Evolutionary conservation across 2,797 vertebrate genomes (phyloP).

Genomic region (Pogoniulus pusillus): DNA sequence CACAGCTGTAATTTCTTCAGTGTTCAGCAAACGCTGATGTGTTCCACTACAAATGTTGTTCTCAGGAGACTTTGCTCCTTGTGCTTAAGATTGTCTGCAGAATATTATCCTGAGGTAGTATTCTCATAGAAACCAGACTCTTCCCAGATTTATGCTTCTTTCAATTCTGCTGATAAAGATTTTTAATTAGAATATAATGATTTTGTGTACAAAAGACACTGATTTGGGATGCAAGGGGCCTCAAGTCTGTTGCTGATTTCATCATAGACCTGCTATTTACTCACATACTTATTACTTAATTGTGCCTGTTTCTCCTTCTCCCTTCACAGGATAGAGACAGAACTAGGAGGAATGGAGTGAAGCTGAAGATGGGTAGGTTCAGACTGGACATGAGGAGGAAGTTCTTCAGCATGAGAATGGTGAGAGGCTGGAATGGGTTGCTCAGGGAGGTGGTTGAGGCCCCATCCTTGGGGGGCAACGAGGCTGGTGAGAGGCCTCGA

Average conservation of each 20-base stretch:
- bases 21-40: neutral
- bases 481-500: too few species aligned
- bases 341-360: too few species aligned
- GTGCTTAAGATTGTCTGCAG: neutral
- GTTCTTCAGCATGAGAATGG: too few species aligned
- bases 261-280: neutral
- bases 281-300: neutral
- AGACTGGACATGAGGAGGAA: too few species aligned
- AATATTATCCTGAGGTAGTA: neutral
- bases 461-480: too few species aligned
- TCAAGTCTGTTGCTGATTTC: neutral
- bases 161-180: neutral
- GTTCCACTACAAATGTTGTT: neutral
- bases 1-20: neutral
- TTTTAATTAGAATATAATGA: constrained; percentile 18
- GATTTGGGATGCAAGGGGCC: neutral
- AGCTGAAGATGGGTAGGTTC: too few species aligned
- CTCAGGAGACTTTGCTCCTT: neutral
- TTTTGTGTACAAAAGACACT: neutral
- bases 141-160: neutral
- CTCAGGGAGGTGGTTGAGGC: too few species aligned
- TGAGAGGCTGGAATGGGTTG: too few species aligned
- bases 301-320: neutral
- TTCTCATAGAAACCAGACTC: neutral
- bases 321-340: too few species aligned